Evolutionary conservation across 2,888 invertebrate species (phyloP).

Genomic region (Andrena camellia): DNA sequence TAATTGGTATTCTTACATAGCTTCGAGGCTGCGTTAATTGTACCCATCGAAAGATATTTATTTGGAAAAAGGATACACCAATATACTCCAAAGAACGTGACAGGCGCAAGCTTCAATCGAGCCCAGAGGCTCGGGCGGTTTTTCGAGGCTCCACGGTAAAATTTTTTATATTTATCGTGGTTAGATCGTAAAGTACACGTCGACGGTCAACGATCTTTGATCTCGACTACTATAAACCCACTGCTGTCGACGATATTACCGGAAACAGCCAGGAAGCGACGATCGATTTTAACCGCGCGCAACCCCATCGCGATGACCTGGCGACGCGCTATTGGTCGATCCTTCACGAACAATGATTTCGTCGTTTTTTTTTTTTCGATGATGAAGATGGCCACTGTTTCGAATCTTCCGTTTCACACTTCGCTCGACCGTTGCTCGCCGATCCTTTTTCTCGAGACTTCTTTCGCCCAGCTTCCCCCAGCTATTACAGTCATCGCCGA

Average conservation of each 20-base stretch:
- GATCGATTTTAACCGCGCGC: constrained; percentile 65
- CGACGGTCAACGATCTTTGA: constrained; percentile 38
- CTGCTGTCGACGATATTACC: constrained; percentile 51
- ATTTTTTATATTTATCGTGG: neutral
- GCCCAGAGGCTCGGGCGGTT: neutral
- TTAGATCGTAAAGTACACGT: constrained; percentile 9
- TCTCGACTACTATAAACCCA: constrained; percentile 27
- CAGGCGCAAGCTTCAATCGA: neutral
- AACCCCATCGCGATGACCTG: constrained; percentile 47
- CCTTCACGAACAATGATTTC: constrained; percentile 9
- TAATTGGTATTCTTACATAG: too few relatives aligned
- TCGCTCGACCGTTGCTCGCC: neutral
- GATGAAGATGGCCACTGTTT: constrained; percentile 21
- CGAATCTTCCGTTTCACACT: constrained; percentile 9
- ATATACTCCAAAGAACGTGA: neutral
- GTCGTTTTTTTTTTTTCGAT: neutral
- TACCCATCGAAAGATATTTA: too few relatives aligned
- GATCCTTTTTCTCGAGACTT: neutral
- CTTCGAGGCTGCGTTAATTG: too few relatives aligned
- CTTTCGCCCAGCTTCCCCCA: neutral
- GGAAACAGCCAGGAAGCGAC: constrained; percentile 57
- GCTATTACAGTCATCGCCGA: neutral
- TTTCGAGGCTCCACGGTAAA: neutral
- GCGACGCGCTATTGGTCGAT: constrained; percentile 49
- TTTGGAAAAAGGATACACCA: too few relatives aligned